These are phyloP conservation scores for Pampus argenteus DNA, from an alignment of 2,797 vertebrate genomes.

Conservation along the genomic window DNA sequence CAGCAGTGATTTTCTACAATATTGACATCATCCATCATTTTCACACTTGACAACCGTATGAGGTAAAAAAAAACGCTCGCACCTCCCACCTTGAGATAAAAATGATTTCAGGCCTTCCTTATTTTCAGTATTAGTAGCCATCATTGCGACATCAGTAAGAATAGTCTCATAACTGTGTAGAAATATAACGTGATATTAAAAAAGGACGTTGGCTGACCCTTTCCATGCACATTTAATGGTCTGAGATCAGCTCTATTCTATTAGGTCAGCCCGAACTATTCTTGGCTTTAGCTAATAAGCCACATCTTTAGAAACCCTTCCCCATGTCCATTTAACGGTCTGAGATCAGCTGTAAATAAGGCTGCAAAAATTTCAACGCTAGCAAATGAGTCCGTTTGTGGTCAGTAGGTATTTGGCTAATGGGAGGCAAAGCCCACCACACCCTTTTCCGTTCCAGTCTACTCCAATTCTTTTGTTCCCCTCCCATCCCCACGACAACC, in stretches of 20 bases:
- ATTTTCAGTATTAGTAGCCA: background rate
- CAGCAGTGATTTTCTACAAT: conserved; percentile 17
- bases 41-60: conserved; percentile 7
- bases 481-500: conserved; percentile 80
- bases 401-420: conserved; percentile 76
- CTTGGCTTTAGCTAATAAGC: conserved; percentile 30
- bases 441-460: conserved; percentile 82
- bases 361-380: conserved; percentile 47
- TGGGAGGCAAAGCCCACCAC: conserved; percentile 76
- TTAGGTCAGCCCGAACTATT: conserved; percentile 24
- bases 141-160: background rate
- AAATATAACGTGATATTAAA: conserved; percentile 1
- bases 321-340: too few relatives aligned
- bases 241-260: background rate
- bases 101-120: background rate
- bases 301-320: conserved; percentile 17
- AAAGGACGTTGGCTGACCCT: conserved; percentile 7
- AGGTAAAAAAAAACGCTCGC: conserved; percentile 12
- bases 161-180: conserved; percentile 8
- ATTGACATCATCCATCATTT: conserved; percentile 34
- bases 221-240: background rate
- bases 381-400: conserved; percentile 75
- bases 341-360: conserved; percentile 13
- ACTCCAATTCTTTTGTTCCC: conserved; percentile 80
- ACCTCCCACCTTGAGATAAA: conserved; percentile 24